phyloP scores from a whole-genome alignment of 2,113 vertebrate genomes.

The Pollimyrus isidori region DNA sequence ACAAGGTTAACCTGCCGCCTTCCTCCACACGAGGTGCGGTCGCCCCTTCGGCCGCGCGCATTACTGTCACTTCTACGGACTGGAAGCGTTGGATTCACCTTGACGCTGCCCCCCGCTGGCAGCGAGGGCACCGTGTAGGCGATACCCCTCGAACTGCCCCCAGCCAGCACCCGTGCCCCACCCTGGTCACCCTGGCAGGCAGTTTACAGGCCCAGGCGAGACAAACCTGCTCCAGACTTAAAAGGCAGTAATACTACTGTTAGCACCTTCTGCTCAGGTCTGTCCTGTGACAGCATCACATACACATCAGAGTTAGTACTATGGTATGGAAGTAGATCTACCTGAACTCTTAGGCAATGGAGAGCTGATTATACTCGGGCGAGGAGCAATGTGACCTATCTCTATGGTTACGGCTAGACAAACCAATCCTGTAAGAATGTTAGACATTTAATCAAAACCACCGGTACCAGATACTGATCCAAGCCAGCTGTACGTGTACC shows the following conservation, averaged over 20 bases:
- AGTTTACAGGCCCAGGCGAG: neutral
- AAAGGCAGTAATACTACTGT: neutral
- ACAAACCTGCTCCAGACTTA: neutral
- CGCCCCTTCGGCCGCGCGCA: neutral
- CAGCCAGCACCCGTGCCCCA: neutral
- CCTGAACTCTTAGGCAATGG: neutral
- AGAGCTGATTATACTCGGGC: neutral
- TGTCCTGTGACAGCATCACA: neutral
- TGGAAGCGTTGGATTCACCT: neutral
- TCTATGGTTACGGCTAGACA: conserved; percentile 4
- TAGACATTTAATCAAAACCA: neutral
- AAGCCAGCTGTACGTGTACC: neutral
- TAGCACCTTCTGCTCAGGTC: neutral
- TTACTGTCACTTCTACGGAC: neutral
- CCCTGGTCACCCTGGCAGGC: neutral
- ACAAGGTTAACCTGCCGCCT: neutral
- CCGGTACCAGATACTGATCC: neutral
- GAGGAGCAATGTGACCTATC: neutral
- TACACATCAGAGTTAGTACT: conserved; percentile 3
- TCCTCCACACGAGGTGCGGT: neutral
- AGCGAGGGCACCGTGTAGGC: neutral
- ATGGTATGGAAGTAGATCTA: neutral
- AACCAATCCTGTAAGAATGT: neutral
- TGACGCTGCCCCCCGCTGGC: neutral
- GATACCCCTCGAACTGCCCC: neutral